Conservation (phyloP, 2,113 vertebrate genomes). For the Crocuta crocuta region DNA sequence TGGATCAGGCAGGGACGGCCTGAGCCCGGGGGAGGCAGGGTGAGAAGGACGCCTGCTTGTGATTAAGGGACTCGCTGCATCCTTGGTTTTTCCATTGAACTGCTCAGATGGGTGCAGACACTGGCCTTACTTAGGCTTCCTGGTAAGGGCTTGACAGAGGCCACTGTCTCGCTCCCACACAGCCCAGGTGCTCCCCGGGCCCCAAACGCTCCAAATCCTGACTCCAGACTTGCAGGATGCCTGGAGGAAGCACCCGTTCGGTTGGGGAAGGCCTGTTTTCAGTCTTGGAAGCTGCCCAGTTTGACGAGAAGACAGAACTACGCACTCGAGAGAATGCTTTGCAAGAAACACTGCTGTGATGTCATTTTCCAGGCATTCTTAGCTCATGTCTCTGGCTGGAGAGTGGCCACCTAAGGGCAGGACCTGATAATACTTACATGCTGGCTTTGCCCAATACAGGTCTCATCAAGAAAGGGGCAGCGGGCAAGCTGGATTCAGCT, state of each 20-base stretch:
- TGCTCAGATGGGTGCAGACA: background rate
- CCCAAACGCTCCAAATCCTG: background rate
- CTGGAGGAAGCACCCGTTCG: background rate
- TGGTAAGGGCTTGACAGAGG: background rate
- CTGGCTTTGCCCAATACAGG: background rate
- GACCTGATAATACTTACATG: background rate
- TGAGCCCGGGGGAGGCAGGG: background rate
- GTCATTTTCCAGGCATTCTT: background rate
- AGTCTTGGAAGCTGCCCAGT: background rate
- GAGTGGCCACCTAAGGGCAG: background rate
- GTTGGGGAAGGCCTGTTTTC: background rate
- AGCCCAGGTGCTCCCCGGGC: background rate
- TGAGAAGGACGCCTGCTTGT: background rate
- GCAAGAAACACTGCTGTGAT: background rate
- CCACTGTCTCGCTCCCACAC: background rate
- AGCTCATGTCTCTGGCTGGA: background rate
- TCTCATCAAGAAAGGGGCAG: background rate
- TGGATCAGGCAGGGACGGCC: background rate
- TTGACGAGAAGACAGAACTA: constrained; percentile 27
- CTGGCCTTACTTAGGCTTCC: background rate
- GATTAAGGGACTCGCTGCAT: background rate
- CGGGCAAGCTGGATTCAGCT: background rate
- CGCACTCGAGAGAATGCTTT: background rate
- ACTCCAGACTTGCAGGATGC: background rate
- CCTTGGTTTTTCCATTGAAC: background rate